Evolutionary conservation across 2,888 invertebrate genomes (phyloP).

Genomic region (Drosophila testacea): DNA sequence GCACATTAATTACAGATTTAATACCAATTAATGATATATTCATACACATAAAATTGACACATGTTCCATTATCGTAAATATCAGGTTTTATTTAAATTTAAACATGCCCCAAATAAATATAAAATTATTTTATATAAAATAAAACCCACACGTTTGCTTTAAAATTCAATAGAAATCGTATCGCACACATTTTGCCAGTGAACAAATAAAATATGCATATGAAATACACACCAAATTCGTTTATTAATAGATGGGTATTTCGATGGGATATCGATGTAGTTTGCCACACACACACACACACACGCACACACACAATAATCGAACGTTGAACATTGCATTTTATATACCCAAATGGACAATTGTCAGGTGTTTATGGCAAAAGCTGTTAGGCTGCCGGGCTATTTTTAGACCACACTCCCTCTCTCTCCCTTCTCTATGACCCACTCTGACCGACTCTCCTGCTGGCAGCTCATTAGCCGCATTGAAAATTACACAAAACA

Average conservation of each 20-base stretch:
- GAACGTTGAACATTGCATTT: constrained; percentile 37
- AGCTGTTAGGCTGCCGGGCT: constrained; percentile 23
- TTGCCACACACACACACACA: constrained; percentile 13
- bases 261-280: constrained; percentile 15
- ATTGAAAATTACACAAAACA: constrained; percentile 71
- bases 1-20: neutral
- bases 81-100: constrained; percentile 1
- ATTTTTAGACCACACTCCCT: neutral
- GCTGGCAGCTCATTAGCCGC: constrained; percentile 59
- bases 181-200: constrained; percentile 7
- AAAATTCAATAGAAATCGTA: constrained; percentile 30
- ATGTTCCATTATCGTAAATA: constrained; percentile 2
- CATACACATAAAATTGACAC: neutral
- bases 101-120: neutral
- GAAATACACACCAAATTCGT: constrained; percentile 58
- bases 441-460: neutral
- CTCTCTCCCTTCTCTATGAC: too few relatives aligned
- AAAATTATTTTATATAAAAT: constrained; percentile 3
- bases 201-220: constrained; percentile 67
- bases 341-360: constrained; percentile 18
- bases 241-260: constrained; percentile 70
- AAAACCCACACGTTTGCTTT: constrained; percentile 5
- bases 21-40: constrained; percentile 1
- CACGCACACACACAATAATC: constrained; percentile 29
- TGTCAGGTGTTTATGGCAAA: constrained; percentile 44